A percentile compares a stretch with the other conserved stretches of the same genome.
These are phyloP conservation scores for Polyploca ridens DNA, from an alignment of 2,888 invertebrate species.

Conservation along the genomic window DNA sequence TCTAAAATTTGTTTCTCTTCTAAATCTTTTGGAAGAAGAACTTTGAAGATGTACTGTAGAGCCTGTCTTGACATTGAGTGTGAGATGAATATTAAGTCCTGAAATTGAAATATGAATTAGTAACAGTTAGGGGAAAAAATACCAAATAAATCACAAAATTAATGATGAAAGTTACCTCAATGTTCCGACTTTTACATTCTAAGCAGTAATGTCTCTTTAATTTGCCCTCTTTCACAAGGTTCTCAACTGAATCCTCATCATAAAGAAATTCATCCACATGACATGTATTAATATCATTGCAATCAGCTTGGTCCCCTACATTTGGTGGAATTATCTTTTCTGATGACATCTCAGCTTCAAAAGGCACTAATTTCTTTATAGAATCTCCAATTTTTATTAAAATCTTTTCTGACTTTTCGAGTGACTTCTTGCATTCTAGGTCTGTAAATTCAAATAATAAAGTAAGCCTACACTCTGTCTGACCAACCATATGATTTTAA, in stretches of 20 bases:
- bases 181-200: slow-evolving; percentile 69
- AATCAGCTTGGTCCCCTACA: slow-evolving; percentile 80
- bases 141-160: neutral
- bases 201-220: slow-evolving; percentile 65
- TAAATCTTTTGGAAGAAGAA: slow-evolving; percentile 84
- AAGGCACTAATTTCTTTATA: slow-evolving; percentile 67
- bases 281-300: slow-evolving; percentile 78
- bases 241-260: slow-evolving; percentile 86
- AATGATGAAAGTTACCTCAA: slow-evolving; percentile 45
- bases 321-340: slow-evolving; percentile 71
- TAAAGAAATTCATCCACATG: slow-evolving; percentile 90
- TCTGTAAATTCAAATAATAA: slow-evolving; percentile 44
- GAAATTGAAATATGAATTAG: slow-evolving; percentile 38
- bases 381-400: slow-evolving; percentile 63
- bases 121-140: neutral
- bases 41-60: slow-evolving; percentile 86
- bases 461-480: too few relatives aligned
- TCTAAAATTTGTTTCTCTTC: slow-evolving; percentile 86
- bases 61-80: slow-evolving; percentile 87
- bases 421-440: slow-evolving; percentile 53
- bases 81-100: slow-evolving; percentile 85
- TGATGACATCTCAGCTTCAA: slow-evolving; percentile 67
- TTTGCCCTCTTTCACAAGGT: slow-evolving; percentile 62
- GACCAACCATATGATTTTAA: too few relatives aligned
- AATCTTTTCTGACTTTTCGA: slow-evolving; percentile 54